Evolutionary conservation across 2,113 vertebrate species (phyloP).

Genomic region (Rhinopomastus cyanomelas): DNA sequence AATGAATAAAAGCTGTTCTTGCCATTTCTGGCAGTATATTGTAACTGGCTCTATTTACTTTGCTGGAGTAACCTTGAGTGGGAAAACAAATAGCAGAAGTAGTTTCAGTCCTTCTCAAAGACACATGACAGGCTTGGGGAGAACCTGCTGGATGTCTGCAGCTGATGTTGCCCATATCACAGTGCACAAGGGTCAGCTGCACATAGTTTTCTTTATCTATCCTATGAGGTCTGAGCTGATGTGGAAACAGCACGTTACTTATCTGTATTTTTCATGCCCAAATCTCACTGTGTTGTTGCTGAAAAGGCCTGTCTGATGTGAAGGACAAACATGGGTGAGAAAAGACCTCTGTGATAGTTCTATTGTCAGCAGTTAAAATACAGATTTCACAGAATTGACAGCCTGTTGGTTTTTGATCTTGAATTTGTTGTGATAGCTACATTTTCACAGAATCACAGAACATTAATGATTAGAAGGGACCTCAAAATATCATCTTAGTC

Average conservation of each 20-base stretch:
- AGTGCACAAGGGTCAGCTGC: background rate
- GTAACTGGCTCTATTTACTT: background rate
- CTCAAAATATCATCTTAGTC: too few species aligned
- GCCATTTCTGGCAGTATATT: background rate
- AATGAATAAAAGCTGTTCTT: background rate
- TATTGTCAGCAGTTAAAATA: background rate
- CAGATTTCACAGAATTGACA: background rate
- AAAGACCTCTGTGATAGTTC: background rate
- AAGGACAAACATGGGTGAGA: background rate
- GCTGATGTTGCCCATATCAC: background rate
- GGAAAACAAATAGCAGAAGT: background rate
- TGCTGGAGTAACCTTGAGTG: background rate
- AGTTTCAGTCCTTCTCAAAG: background rate
- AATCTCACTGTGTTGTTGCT: background rate
- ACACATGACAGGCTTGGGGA: fast-evolving
- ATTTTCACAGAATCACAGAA: too few species aligned
- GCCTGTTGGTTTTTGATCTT: background rate
- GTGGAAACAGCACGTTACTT: background rate
- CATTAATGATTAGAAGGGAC: too few species aligned
- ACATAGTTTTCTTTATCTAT: background rate
- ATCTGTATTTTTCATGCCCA: background rate
- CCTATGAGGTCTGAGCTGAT: background rate
- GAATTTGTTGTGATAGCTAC: background rate
- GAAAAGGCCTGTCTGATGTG: background rate
- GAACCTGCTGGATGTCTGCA: fast-evolving